Percentiles rank a stretch among this genome's conserved stretches.
Conservation (phyloP, 2,113 vertebrate genomes). For the Ramphastos sulfuratus region DNA sequence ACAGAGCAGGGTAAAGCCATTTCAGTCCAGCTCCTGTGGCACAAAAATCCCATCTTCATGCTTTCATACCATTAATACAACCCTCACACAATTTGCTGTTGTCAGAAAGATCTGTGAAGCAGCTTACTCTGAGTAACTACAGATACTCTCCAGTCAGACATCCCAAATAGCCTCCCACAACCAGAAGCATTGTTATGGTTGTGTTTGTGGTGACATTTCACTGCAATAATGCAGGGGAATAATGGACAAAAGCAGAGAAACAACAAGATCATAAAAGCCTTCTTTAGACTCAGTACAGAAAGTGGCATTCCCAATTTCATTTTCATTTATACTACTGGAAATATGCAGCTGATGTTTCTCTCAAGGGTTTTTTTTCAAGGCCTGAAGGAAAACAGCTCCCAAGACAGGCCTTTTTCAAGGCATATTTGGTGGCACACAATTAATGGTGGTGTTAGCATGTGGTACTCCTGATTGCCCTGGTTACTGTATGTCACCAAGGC, state of each 20-base stretch:
- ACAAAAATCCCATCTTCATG: background rate
- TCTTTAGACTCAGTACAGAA: background rate
- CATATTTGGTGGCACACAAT: background rate
- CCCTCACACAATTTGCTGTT: background rate
- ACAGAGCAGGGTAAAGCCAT: background rate
- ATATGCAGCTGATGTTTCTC: background rate
- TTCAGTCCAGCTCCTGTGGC: background rate
- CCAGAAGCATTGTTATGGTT: background rate
- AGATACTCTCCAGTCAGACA: background rate
- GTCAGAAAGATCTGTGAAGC: background rate
- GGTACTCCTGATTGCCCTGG: background rate
- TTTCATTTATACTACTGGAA: background rate
- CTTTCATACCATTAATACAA: background rate
- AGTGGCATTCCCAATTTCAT: background rate
- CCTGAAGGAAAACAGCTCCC: background rate
- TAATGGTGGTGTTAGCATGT: background rate
- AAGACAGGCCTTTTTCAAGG: too few relatives aligned
- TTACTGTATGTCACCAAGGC: background rate
- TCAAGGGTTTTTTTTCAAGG: background rate
- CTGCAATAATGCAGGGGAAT: background rate
- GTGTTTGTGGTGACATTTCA: background rate
- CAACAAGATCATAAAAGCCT: background rate
- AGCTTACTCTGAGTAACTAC: background rate
- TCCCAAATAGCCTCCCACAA: background rate
- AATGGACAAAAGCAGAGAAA: conserved; percentile 10